Base-by-base conservation (phyloP, 1,140 invertebrate species). In the Bombyx mandarina region DNA sequence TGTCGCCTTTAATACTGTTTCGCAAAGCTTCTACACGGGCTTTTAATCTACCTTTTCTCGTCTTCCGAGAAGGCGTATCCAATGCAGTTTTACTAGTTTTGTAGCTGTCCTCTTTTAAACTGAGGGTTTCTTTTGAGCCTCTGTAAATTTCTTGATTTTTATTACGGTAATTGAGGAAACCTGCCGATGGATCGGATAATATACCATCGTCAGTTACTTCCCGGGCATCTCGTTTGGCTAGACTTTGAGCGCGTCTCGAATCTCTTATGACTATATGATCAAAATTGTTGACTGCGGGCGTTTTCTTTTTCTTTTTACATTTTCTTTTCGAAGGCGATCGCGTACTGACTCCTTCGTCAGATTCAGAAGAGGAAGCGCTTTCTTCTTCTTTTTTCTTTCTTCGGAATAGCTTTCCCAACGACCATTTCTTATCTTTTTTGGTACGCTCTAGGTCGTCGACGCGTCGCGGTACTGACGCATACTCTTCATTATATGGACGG, bases 371-470 rank as follows among this genome's bases (percentile, higher is more conserved):
- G 42, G 90, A 89, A 45, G 86, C 90, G 43, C 86, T 89, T 52
- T 89, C 89, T 54, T 88, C 88, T 57, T 89, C 89, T 63, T 91
- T 92, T 77, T 92, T 92, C 78, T 91, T 92, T 73, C 91, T 82
- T 65, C 91, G 87, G 65, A 94, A 93, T 2, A 94, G 85, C 65
- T 91, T 91, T 12, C 93, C 93, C 6, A 94, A 88, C 0, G 92
- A 92, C 93, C 93, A 94, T 82, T 93, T 93, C 75, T 93, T 93
- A 52, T 91, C 85, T 71, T 88, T 88, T 62, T 88, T 87, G 5
- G 65, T 67, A 42, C 79, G 70, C 65, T 86, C 83, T 9, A 62
- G 50, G 54, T 84, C 81, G n/a, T 83, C 79, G 43, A 73, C 62
- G 18, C 79, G 75, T 8, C 75, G 75, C 49, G 77, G 79, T 62